Evolutionary conservation across 2,797 vertebrate genomes (phyloP).

Genomic region (Hylomyscus alleni): DNA sequence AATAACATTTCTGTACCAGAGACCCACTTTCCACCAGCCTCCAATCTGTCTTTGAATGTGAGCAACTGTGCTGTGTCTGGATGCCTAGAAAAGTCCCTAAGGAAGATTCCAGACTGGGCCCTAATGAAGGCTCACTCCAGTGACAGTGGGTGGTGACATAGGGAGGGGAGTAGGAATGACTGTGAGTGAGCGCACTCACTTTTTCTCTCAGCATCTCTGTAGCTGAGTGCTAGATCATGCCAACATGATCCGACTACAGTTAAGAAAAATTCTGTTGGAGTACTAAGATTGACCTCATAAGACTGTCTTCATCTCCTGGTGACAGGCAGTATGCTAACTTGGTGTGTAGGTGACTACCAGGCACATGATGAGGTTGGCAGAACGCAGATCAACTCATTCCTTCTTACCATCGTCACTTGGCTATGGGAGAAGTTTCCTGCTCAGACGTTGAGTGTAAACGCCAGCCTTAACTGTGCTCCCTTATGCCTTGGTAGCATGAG

Average conservation of each 20-base stretch:
- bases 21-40: neutral
- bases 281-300: neutral
- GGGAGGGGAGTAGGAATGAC: neutral
- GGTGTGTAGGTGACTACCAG: neutral
- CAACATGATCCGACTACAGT: neutral
- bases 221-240: neutral
- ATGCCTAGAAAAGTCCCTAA: neutral
- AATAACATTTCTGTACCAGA: neutral
- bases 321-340: neutral
- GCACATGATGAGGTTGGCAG: neutral
- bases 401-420: too few relatives aligned
- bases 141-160: neutral
- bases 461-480: neutral
- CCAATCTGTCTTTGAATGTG: neutral
- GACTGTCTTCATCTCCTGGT: neutral
- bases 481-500: neutral
- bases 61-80: neutral
- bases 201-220: neutral
- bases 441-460: neutral
- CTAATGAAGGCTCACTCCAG: neutral
- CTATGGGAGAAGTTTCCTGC: neutral
- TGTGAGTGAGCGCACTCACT: neutral
- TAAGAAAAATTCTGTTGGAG: neutral
- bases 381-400: neutral
- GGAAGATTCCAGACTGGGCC: neutral